Conservation (phyloP, 64 coral and sea anemone genomes). For the Actinia tenebrosa region DNA sequence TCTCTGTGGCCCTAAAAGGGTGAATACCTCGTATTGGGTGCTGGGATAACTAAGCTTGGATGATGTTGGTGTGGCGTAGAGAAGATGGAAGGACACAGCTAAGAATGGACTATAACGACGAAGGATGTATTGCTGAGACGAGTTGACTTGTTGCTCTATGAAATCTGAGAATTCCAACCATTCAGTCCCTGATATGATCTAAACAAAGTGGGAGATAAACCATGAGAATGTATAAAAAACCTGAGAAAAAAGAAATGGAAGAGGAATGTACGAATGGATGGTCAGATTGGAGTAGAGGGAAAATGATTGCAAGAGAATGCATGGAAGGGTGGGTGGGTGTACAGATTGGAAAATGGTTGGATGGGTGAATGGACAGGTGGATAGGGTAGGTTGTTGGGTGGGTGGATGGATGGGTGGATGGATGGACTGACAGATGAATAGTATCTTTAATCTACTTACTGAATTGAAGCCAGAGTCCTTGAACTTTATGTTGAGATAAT, state of each 20-base stretch:
- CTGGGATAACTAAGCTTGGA: conserved; percentile 93
- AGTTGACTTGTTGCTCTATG: conserved; percentile 53
- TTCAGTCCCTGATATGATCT: conserved; percentile 90
- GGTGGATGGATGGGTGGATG: no score
- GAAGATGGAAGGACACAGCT: conserved; percentile 88
- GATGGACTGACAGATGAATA: neutral
- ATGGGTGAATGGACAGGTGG: no score
- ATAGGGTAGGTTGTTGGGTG: no score
- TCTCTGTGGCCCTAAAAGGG: no score
- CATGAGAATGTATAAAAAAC: neutral
- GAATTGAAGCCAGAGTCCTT: conserved; percentile 78
- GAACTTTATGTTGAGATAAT: conserved; percentile 90
- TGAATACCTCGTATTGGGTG: conserved; percentile 82
- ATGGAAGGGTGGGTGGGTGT: neutral
- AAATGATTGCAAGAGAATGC: neutral
- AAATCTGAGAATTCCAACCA: conserved; percentile 96
- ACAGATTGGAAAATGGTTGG: neutral
- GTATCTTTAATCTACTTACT: conserved; percentile 37
- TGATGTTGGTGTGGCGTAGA: conserved; percentile 68
- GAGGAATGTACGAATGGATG: neutral
- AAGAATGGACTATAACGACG: conserved; percentile 82
- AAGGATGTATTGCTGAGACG: conserved; percentile 78
- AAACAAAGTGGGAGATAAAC: conserved; percentile 1
- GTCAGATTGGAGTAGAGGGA: neutral
- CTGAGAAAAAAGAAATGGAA: neutral